Base-by-base conservation (phyloP, 2,888 invertebrate genomes). In the Lamellibrachia satsuma region DNA sequence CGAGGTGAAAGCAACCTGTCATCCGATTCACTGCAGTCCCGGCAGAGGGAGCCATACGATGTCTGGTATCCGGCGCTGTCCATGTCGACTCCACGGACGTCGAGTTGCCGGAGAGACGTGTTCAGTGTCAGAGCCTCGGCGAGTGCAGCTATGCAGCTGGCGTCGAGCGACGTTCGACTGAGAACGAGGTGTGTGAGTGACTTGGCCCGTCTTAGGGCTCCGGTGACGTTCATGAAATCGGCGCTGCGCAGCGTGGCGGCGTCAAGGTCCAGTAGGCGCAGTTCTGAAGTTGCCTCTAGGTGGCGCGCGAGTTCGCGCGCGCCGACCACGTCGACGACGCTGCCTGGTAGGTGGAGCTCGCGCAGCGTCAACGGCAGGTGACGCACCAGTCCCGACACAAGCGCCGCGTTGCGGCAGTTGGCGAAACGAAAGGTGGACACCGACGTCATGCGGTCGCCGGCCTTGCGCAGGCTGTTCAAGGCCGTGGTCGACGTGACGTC, bases 141-240 rank as follows among this genome's bases (percentile, higher is more conserved):
- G 51, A 94, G 92, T 39, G 94, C 93, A 9, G 90, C 57, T 8
- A 93, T 91, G 90, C 95, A 95, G 7, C 93, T 93, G 9, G 95
- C 93, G 92, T 95, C 99, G 94, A 99, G 97, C 94, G 99, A 99
- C 97, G 99, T 99, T 97, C 99, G 99, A 3, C 99, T 99, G 94
- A 99, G 97, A 96, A 99, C 99, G 93, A 99, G 96, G 96, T 99
- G 98, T 2, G 93, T 91, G n/a, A 96, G 94, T 0, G 95, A 94
- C 15, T 93, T 93, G 91, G 95, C 95, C 91, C 95, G 94, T 90
- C 95, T 95, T 91, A 96, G 93, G 0, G 95, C 95, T 90, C 95
- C 94, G 27, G 95, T 93, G 51, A 96, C 93, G n/a, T 95, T 94
- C 4, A 95, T 94, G 52, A 95, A 94, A 90, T 95, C 95, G 8